A percentile compares a stretch with the other conserved stretches of the same genome.
Conservation (phyloP, 1,140 invertebrate species). For the Lanistes nyassanus region DNA sequence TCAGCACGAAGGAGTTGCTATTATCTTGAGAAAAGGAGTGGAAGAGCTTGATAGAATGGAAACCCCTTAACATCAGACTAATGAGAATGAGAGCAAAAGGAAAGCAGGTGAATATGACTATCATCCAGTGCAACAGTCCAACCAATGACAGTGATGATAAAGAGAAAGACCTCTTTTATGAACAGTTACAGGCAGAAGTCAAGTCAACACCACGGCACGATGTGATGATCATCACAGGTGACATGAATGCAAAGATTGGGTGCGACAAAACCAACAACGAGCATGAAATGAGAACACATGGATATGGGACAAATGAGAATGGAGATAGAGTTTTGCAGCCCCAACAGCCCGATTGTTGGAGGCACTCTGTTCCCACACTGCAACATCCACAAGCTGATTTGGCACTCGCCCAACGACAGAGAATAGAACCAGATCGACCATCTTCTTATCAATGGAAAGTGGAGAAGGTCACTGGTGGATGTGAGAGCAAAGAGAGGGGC, state of each 20-base stretch:
- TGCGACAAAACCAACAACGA: constrained; percentile 26
- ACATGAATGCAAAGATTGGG: constrained; percentile 29
- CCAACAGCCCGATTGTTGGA: constrained; percentile 37
- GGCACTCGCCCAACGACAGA: constrained; percentile 34
- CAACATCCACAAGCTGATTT: constrained; percentile 38
- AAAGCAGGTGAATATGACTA: constrained; percentile 20
- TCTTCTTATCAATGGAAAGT: constrained; percentile 34
- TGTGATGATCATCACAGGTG: constrained; percentile 72
- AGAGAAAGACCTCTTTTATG: constrained; percentile 39
- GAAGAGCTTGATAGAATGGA: too few species aligned
- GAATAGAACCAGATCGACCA: constrained; percentile 39
- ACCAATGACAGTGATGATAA: constrained; percentile 25
- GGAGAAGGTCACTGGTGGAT: constrained; percentile 36
- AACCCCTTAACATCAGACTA: too few species aligned
- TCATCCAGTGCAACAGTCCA: constrained; percentile 18
- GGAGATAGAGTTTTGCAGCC: constrained; percentile 27
- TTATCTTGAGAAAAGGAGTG: too few species aligned
- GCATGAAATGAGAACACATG: constrained; percentile 32
- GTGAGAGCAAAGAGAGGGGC: background rate
- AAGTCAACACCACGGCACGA: constrained; percentile 20
- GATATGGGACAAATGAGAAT: constrained; percentile 28
- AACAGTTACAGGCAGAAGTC: constrained; percentile 20
- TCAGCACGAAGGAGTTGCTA: too few species aligned
- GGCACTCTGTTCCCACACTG: constrained; percentile 35
- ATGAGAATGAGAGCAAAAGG: too few species aligned